Percentiles rank a stretch among this genome's conserved stretches.
phyloP scores from a whole-genome alignment of 2,797 vertebrate genomes.

The Clarias pachynema region DNA sequence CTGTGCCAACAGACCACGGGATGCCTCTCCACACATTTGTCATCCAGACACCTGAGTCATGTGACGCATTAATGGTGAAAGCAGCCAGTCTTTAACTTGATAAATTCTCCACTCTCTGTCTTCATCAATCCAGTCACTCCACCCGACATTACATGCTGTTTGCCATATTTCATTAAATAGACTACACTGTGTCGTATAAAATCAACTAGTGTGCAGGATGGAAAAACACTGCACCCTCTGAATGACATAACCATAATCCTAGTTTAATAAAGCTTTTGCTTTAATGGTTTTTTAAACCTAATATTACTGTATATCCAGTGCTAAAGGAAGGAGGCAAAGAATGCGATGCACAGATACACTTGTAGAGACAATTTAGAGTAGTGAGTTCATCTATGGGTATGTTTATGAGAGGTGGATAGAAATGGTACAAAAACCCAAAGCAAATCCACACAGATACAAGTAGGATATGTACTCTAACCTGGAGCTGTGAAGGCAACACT shows the following conservation, averaged over 20 bases:
- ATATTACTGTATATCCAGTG: background rate
- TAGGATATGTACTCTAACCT: no score
- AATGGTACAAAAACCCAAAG: no score
- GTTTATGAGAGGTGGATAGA: background rate
- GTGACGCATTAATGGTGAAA: background rate
- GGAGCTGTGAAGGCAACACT: no score
- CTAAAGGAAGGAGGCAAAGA: background rate
- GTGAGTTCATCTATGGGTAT: background rate
- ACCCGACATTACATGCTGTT: background rate
- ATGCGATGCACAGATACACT: background rate
- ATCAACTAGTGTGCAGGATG: background rate
- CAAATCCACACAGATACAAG: no score
- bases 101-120: background rate
- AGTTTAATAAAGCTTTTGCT: background rate
- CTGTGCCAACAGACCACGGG: background rate
- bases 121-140: background rate
- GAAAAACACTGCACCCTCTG: background rate
- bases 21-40: background rate
- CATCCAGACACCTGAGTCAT: conserved; percentile 8
- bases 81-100: background rate
- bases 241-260: background rate
- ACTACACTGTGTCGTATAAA: background rate
- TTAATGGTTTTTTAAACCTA: background rate
- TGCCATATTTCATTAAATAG: background rate
- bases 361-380: no score